Base-by-base conservation (phyloP, 92 coral and sea anemone species). In the Siderastrea siderea region DNA sequence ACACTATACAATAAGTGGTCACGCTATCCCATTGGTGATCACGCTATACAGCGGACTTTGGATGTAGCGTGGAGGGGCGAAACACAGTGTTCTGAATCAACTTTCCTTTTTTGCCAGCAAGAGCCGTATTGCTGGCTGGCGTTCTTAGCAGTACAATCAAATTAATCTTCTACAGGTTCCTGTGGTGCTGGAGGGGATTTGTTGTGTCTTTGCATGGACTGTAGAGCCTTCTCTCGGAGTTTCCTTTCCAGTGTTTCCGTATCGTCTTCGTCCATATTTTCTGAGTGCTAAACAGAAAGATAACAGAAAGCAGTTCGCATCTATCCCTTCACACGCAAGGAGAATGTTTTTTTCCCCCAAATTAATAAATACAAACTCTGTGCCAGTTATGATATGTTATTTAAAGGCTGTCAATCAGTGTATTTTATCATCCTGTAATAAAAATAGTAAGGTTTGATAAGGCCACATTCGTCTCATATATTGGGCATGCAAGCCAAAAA, bases 181-280 rank as follows among this genome's bases (percentile, higher is more conserved):
- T 51, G 60, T 50, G 17, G 64, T 3, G 53, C 73, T 7, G 74
- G 80, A 3, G 87, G 87, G 2, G 80, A 73, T 51, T 64, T 92
- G 10, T 87, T 86, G 92, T 91, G 98, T 88, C 86, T 94, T 74
- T 93, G 93, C 96, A 96, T 94, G 8, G 99, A 98, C 76, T 89
- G 91, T 63, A 98, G 87, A 3, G 99, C 99, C 68, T 98, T 98
- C 84, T 98, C 98, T 78, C 99, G 84, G 55, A 98, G 95, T 16
- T 96, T 88, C 60, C 88, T 95, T 89, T 98, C 99, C 64, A 98
- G 85, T 44, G 92, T 94, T 82, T 94, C 99, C 16, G 95, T 94
- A 8, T 92, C 99, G 52, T 91, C 99, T 2, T 88, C 99, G 17
- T 86, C 98, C 81, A 68, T 84, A 54, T 90, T 94, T 43, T 82